Evolutionary conservation across 2,888 invertebrate genomes (phyloP).

Genomic region (Drosophila setosimentum): DNA sequence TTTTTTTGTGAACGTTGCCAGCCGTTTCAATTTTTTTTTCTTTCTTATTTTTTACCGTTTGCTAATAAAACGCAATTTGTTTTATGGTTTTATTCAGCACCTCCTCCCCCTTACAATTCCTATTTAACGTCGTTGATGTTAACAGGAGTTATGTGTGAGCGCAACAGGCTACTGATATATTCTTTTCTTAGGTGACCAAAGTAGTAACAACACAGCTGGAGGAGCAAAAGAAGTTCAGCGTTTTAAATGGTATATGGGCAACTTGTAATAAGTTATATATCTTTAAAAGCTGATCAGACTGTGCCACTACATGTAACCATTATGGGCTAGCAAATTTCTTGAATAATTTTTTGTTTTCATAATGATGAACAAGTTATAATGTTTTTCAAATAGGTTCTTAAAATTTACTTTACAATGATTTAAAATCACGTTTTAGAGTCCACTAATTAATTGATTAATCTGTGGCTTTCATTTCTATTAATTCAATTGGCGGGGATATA

Average conservation of each 20-base stretch:
- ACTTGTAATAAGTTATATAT: background rate
- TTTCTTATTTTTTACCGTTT: slow-evolving; percentile 38
- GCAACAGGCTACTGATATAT: slow-evolving; percentile 38
- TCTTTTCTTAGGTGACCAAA: too few relatives aligned
- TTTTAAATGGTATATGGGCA: too few relatives aligned
- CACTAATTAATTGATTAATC: background rate
- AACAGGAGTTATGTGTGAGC: background rate
- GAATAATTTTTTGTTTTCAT: too few relatives aligned
- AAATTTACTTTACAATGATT: background rate
- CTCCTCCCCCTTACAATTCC: background rate
- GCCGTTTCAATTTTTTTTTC: slow-evolving; percentile 16
- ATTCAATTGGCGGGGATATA: background rate
- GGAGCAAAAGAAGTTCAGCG: background rate
- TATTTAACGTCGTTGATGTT: background rate
- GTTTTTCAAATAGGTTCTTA: background rate
- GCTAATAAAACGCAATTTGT: slow-evolving; percentile 79
- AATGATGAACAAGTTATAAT: background rate
- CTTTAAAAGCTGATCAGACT: background rate
- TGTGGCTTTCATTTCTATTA: background rate
- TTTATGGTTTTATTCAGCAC: slow-evolving; percentile 47
- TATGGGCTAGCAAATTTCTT: background rate
- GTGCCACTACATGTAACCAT: background rate
- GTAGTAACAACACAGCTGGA: background rate
- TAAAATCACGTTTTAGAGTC: background rate
- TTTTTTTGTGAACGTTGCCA: slow-evolving; percentile 20